Conservation (phyloP, 2,113 vertebrate species). For the Labeo rohita region DNA sequence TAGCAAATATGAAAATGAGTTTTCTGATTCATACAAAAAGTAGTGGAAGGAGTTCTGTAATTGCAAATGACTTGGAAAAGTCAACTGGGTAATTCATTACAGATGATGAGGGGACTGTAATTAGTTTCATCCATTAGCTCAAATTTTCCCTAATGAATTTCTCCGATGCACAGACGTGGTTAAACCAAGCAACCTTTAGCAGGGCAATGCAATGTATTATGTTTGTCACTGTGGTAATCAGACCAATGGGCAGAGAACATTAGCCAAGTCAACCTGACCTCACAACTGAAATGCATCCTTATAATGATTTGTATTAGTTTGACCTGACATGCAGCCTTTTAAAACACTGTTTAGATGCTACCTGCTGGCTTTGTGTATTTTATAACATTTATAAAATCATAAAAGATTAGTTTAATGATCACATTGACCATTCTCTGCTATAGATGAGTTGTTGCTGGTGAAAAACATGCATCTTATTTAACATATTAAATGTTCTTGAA, state of each 20-base stretch:
- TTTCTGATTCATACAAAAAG: neutral
- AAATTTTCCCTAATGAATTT: constrained; percentile 8
- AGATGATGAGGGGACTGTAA: neutral
- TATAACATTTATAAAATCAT: neutral
- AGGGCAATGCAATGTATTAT: neutral
- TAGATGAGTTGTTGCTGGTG: neutral
- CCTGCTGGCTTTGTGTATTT: neutral
- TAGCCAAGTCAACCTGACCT: constrained; percentile 9
- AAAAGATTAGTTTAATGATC: neutral
- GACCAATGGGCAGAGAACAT: constrained; percentile 21
- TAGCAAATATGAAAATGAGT: neutral
- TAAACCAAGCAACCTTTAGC: neutral
- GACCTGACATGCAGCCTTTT: neutral
- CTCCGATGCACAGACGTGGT: neutral
- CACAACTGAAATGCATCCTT: constrained; percentile 14
- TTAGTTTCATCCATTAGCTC: neutral
- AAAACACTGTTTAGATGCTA: neutral
- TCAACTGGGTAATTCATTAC: neutral
- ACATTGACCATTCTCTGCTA: neutral
- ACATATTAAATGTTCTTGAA: neutral
- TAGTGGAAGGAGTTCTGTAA: constrained; percentile 4
- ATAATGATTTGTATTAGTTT: constrained; percentile 29
- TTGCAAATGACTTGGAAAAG: neutral
- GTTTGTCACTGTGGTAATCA: constrained; percentile 13
- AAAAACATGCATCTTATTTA: neutral